A percentile compares a stretch with the other conserved stretches of the same genome.
These are phyloP conservation scores for Lissocephala sabroskyi DNA, from an alignment of 2,888 invertebrate genomes.

Conservation along the genomic window DNA sequence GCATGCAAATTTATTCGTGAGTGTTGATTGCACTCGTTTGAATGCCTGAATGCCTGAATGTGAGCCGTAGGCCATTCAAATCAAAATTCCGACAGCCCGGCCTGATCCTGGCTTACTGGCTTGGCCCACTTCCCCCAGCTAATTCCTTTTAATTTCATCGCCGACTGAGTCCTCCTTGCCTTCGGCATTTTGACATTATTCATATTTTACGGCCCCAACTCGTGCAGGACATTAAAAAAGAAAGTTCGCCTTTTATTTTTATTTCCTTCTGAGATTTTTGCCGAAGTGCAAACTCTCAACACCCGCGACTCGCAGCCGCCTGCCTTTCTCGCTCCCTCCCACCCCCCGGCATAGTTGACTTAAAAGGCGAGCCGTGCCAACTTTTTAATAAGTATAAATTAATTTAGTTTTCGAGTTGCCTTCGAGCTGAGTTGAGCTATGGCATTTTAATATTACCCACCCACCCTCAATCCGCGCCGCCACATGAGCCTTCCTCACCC, in stretches of 20 bases:
- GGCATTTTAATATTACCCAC: slow-evolving; percentile 43
- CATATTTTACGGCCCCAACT: slow-evolving; percentile 24
- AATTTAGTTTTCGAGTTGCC: slow-evolving; percentile 40
- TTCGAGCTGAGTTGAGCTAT: slow-evolving; percentile 39
- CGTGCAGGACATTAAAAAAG: slow-evolving; percentile 33
- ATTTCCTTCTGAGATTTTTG: too few relatives aligned
- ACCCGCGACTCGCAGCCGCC: too few relatives aligned
- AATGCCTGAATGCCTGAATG: neutral
- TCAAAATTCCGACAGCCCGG: neutral
- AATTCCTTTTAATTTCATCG: slow-evolving; percentile 1
- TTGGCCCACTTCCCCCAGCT: neutral
- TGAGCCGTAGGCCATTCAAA: neutral
- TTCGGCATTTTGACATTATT: slow-evolving; percentile 36
- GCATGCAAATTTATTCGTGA: slow-evolving; percentile 58
- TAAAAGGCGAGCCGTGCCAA: slow-evolving; percentile 19
- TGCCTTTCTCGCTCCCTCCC: too few relatives aligned
- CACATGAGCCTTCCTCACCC: slow-evolving; percentile 41
- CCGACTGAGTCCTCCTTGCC: slow-evolving; percentile 13
- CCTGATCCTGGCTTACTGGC: slow-evolving; percentile 20
- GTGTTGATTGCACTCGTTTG: slow-evolving; percentile 53
- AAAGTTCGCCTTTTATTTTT: too few relatives aligned
- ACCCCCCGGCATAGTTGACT: slow-evolving; percentile 24
- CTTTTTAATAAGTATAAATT: slow-evolving; percentile 50
- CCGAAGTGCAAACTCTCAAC: too few relatives aligned
- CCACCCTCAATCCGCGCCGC: slow-evolving; percentile 17